Base-by-base conservation (phyloP, 2,888 invertebrate genomes). In the Julus scandinavius region DNA sequence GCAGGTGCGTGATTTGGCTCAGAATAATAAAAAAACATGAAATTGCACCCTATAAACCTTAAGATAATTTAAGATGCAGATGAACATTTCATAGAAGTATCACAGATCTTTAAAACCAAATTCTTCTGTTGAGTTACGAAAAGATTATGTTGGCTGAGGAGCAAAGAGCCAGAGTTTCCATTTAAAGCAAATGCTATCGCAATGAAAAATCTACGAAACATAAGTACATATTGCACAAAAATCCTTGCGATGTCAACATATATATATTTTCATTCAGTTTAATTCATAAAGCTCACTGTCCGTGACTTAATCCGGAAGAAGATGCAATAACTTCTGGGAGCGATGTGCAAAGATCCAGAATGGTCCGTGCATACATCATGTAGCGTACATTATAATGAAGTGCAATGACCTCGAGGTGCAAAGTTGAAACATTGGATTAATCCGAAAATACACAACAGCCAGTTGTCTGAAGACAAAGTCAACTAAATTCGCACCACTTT, bases 1-100 rank as follows among this genome's bases (percentile, higher is more conserved):
- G 72, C 72, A 72, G 72, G 72, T 72, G 72, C 72, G 72, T 29
- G 72, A 29, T 72, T 72, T 72, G 72, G 72, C 29, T 29, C n/a
- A 72, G 29, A 29, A 7, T 5, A 29, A 29, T 5, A 7, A 45
- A 45, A 29, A 72, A 72, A 72, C 29, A 72, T 20, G 63, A n/a
- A 72, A 72, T 29, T 11, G 72, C 72, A 38, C 29, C 72, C 72
- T 29, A n/a, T n/a, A 29, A 29, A 72, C 20, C 15, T 72, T 7
- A 29, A 72, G 7, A 63, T 63, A 63, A 63, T n/a, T 72, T 72
- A 72, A 72, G 72, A 72, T 72, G 72, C 29, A 72, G 9, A 63
- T 7, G 0, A 72, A 29, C 11, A 72, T 72, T 72, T 63, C 63
- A 29, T 29, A 72, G 11, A 72, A 72, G 72, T 72, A 29, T 20